phyloP scores from a whole-genome alignment of 1,140 invertebrate genomes.

The Macrobrachium nipponense region DNA sequence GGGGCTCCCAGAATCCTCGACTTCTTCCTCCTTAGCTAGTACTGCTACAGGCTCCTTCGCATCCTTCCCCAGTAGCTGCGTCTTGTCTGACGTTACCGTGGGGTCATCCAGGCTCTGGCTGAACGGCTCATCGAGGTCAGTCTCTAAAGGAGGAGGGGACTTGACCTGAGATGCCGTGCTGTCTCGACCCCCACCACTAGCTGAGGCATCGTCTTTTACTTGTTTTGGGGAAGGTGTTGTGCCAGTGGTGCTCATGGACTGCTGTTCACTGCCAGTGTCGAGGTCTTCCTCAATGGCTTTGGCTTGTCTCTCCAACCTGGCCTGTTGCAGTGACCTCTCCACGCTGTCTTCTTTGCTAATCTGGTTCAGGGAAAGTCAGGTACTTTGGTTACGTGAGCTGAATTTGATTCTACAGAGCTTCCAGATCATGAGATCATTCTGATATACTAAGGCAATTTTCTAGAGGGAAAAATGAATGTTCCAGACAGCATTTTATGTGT shows the following conservation, averaged over 20 bases:
- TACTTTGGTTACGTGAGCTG: background rate
- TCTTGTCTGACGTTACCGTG: constrained; percentile 6
- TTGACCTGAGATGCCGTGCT: background rate
- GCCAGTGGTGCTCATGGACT: constrained; percentile 1
- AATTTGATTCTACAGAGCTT: background rate
- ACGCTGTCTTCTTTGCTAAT: constrained; percentile 65
- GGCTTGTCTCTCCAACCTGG: constrained; percentile 58
- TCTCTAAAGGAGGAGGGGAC: constrained; percentile 17
- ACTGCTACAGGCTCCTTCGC: background rate
- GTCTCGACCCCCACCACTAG: background rate
- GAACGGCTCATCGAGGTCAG: constrained; percentile 37
- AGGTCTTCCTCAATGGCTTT: constrained; percentile 54
- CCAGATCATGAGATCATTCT: background rate
- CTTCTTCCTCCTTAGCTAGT: no score
- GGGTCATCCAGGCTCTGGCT: background rate
- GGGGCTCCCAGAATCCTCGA: no score
- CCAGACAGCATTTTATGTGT: background rate
- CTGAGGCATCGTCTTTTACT: background rate
- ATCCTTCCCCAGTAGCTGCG: background rate
- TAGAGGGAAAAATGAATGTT: background rate
- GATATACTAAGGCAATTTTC: no score
- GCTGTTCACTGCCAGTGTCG: constrained; percentile 9
- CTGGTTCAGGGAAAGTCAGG: constrained; percentile 11
- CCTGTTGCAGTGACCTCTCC: constrained; percentile 62
- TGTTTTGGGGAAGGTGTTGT: background rate